phyloP scores from a whole-genome alignment of 2,113 vertebrate species.

The Emydocephalus ijimae region DNA sequence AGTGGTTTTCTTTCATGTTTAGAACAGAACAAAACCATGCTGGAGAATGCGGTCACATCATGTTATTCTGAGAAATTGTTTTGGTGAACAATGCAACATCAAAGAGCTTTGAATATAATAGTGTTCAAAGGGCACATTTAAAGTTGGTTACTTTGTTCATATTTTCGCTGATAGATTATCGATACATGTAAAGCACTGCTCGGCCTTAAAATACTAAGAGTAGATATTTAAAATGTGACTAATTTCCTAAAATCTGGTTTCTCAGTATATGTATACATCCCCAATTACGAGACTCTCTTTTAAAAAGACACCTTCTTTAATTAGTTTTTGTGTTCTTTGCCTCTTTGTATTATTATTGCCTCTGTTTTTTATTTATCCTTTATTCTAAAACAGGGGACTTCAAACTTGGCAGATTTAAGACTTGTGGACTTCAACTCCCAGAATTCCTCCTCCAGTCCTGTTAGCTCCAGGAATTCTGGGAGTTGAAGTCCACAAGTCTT shows the following conservation, averaged over 20 bases:
- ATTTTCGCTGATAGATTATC: background rate
- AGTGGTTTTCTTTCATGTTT: background rate
- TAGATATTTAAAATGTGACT: background rate
- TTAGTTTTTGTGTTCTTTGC: background rate
- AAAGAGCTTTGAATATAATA: background rate
- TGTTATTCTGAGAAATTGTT: background rate
- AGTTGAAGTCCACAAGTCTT: no score
- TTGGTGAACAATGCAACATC: background rate
- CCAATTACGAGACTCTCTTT: background rate
- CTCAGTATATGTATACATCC: rapidly evolving
- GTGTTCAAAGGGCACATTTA: background rate
- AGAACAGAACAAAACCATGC: background rate
- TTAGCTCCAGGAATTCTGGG: no score
- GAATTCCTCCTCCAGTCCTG: no score
- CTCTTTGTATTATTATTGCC: background rate
- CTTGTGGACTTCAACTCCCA: no score
- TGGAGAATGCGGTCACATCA: background rate
- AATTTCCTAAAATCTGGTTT: background rate
- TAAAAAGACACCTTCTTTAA: background rate
- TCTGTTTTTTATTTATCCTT: background rate
- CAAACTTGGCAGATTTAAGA: no score
- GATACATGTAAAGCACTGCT: background rate
- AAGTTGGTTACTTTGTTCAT: background rate
- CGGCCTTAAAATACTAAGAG: background rate
- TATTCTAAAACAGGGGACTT: background rate